phyloP scores from a whole-genome alignment of 2,797 vertebrate species.

The Antrozous pallidus region DNA sequence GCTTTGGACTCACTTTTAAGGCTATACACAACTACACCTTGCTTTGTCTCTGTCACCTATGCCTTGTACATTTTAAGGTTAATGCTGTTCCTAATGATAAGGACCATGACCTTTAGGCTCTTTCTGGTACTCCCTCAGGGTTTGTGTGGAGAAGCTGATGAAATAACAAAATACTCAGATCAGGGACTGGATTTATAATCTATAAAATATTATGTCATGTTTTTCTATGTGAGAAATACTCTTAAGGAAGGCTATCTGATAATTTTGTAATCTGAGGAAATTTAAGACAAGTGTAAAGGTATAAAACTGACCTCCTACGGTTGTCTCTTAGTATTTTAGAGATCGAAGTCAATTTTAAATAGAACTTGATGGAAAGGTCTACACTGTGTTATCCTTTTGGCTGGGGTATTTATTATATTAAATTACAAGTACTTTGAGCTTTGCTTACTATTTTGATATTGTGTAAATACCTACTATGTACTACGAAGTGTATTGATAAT shows the following conservation, averaged over 20 bases:
- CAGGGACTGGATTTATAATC: not conserved
- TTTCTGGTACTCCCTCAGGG: not conserved
- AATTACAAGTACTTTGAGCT: not conserved
- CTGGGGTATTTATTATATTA: not conserved
- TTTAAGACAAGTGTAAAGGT: constrained; percentile 30
- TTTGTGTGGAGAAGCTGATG: not conserved
- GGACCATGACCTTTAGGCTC: not conserved
- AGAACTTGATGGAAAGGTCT: constrained; percentile 17
- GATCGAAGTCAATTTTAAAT: not conserved
- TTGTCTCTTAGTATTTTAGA: constrained; percentile 13
- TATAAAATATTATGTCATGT: not conserved
- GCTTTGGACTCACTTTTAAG: not conserved
- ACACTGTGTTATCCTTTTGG: not conserved
- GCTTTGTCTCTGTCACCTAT: not conserved
- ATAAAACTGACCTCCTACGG: not conserved
- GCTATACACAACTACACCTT: not conserved
- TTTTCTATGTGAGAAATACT: not conserved
- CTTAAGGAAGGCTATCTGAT: not conserved
- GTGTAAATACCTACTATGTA: not conserved
- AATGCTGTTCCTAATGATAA: not conserved
- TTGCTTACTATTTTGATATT: not conserved
- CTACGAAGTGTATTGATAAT: not conserved
- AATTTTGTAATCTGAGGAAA: constrained; percentile 18
- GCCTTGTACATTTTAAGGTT: not conserved
- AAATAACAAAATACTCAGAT: constrained; percentile 22